phyloP scores from a whole-genome alignment of 1,140 invertebrate species.

The Pinna nobilis region DNA sequence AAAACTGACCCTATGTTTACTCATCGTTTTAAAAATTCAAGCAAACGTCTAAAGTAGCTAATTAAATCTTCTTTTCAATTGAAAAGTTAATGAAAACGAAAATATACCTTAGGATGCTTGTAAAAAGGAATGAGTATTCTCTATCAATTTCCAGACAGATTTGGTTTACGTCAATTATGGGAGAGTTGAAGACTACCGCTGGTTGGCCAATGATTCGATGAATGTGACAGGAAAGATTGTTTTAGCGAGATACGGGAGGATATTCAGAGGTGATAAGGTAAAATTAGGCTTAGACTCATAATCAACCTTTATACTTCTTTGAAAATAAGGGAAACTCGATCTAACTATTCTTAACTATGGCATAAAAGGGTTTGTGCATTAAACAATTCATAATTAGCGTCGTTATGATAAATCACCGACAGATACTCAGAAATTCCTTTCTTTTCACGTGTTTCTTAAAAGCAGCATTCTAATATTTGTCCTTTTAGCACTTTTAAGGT shows the following conservation, averaged over 20 bases:
- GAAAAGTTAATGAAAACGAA: too few species aligned
- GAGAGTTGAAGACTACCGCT: constrained; percentile 75
- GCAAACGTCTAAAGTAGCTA: background rate
- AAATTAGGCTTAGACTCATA: background rate
- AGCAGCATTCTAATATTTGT: too few species aligned
- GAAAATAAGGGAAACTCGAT: background rate
- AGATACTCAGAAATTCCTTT: too few species aligned
- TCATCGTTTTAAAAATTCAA: too few species aligned
- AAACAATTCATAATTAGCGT: background rate
- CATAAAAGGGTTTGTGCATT: background rate
- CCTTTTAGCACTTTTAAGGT: too few species aligned
- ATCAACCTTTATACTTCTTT: background rate
- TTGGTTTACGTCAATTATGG: constrained; percentile 78
- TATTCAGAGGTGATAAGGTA: constrained; percentile 76
- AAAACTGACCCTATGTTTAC: too few species aligned
- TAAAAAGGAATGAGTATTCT: too few species aligned
- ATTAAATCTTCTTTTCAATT: background rate
- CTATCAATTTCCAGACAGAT: constrained; percentile 55
- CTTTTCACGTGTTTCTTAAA: too few species aligned
- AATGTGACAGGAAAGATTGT: constrained; percentile 73
- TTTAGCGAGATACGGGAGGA: constrained; percentile 76
- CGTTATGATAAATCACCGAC: too few species aligned
- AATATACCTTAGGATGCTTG: too few species aligned
- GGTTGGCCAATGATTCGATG: constrained; percentile 61
- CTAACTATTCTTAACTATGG: background rate